Percentiles rank a stretch among this genome's conserved stretches.
These are phyloP conservation scores for Uloborus diversus DNA, from an alignment of 1,140 invertebrate genomes.

Conservation along the genomic window DNA sequence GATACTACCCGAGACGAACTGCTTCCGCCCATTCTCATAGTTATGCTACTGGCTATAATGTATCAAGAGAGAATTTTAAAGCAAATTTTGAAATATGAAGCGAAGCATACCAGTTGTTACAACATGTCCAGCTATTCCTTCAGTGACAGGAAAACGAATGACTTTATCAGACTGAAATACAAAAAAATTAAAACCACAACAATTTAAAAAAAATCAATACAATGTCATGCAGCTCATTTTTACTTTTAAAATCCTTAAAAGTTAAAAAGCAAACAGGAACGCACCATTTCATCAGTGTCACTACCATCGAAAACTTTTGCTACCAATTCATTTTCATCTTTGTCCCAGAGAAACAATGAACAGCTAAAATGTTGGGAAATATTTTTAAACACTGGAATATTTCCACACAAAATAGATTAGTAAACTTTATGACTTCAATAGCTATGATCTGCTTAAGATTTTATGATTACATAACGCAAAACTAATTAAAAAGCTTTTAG, in stretches of 20 bases:
- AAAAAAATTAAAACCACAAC: not conserved
- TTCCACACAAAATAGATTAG: too few relatives aligned
- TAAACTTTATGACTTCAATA: too few relatives aligned
- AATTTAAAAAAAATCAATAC: not conserved
- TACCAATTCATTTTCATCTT: conserved; percentile 78
- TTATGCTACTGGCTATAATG: too few relatives aligned
- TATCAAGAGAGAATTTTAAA: too few relatives aligned
- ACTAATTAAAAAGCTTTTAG: too few relatives aligned
- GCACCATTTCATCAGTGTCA: conserved; percentile 60
- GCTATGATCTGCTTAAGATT: too few relatives aligned
- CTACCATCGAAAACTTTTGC: conserved; percentile 80
- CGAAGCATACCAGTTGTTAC: conserved; percentile 72
- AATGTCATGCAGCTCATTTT: not conserved
- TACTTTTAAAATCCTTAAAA: not conserved
- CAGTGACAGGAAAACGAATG: conserved; percentile 46
- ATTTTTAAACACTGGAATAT: too few relatives aligned
- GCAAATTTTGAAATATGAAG: too few relatives aligned
- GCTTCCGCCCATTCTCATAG: too few relatives aligned
- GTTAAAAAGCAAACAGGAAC: not conserved
- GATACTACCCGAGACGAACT: too few relatives aligned
- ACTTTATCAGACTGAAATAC: conserved; percentile 23
- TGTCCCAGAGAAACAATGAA: conserved; percentile 81
- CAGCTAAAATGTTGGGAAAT: conserved; percentile 69
- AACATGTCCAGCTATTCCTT: conserved; percentile 81
- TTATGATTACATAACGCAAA: too few relatives aligned